phyloP scores from a whole-genome alignment of 2,113 vertebrate species.

The Actenoides hombroni region DNA sequence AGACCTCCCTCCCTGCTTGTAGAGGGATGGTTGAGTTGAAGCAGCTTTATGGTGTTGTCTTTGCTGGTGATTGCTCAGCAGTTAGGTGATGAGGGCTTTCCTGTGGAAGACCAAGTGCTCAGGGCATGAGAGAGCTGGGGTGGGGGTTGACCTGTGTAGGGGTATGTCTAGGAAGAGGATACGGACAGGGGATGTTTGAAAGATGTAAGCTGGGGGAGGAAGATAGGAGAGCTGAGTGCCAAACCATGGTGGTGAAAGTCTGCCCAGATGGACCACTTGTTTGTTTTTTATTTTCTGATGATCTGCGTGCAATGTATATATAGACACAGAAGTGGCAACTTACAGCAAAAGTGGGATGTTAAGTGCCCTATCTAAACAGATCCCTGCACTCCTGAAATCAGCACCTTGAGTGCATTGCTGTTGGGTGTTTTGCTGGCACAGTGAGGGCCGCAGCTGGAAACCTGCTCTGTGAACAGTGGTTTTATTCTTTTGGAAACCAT shows the following conservation, averaged over 20 bases:
- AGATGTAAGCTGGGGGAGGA: neutral
- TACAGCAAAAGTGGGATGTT: neutral
- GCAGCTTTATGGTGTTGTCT: neutral
- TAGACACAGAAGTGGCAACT: neutral
- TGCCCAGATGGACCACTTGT: neutral
- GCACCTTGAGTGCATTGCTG: neutral
- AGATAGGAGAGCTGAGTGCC: neutral
- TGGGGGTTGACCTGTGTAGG: neutral
- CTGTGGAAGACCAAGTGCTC: neutral
- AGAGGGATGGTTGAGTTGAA: neutral
- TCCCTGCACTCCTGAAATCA: neutral
- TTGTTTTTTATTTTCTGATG: neutral
- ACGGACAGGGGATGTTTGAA: neutral
- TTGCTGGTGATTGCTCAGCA: neutral
- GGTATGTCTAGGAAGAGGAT: accelerated
- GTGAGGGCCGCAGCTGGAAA: neutral
- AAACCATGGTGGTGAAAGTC: neutral
- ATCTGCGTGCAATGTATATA: neutral
- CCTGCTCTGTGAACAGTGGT: neutral
- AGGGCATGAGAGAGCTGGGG: neutral
- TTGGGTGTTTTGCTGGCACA: neutral
- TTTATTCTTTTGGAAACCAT: neutral
- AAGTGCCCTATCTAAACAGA: neutral
- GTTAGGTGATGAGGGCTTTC: neutral
- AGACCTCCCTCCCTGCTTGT: accelerated